Evolutionary conservation across 2,113 vertebrate species (phyloP).

Genomic region (Alligator mississippiensis): DNA sequence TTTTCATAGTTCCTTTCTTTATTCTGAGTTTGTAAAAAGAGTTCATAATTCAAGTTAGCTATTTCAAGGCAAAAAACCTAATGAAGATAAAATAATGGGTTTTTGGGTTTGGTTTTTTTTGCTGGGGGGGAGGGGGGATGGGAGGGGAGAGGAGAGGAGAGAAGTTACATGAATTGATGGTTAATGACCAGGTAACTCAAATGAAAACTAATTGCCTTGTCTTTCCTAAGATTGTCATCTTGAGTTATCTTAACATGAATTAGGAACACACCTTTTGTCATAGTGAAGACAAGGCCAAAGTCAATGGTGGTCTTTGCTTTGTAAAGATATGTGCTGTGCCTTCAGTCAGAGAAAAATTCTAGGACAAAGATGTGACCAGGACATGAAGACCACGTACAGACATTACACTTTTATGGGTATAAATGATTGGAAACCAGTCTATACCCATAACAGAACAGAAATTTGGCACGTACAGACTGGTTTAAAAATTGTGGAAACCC

Average conservation of each 20-base stretch:
- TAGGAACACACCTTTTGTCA: background rate
- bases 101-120: too few relatives aligned
- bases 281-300: background rate
- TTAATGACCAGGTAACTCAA: background rate
- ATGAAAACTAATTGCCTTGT: background rate
- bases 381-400: too few relatives aligned
- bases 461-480: too few relatives aligned
- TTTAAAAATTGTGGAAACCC: too few relatives aligned
- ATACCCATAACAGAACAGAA: too few relatives aligned
- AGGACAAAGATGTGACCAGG: background rate
- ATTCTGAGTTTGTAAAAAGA: background rate
- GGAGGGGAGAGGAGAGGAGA: too few relatives aligned
- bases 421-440: too few relatives aligned
- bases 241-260: background rate
- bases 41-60: background rate
- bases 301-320: fast-evolving
- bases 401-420: too few relatives aligned
- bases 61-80: background rate
- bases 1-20: background rate
- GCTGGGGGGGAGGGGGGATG: too few relatives aligned
- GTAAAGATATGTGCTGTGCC: background rate
- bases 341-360: conserved; percentile 39
- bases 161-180: background rate
- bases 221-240: background rate
- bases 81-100: background rate